phyloP scores from a whole-genome alignment of 2,797 vertebrate species.

The Gadopsis bispinosus region DNA sequence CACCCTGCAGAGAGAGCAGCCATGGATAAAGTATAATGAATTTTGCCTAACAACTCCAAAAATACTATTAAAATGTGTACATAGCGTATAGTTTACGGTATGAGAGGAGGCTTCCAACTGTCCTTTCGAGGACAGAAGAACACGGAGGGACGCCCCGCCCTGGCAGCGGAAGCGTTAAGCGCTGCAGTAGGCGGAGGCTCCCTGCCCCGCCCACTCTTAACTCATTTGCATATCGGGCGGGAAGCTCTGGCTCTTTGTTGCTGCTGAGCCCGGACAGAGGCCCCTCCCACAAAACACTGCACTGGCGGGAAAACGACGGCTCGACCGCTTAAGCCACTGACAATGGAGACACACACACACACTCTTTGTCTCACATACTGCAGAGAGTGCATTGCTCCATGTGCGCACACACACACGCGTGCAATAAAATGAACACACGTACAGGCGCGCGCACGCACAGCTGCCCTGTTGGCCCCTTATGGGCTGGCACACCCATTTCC shows the following conservation, averaged over 20 bases:
- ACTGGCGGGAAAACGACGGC: conserved; percentile 86
- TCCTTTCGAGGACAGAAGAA: background rate
- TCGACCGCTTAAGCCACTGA: conserved; percentile 57
- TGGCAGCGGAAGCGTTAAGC: conserved; percentile 74
- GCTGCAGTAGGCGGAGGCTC: conserved; percentile 62
- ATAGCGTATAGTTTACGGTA: background rate
- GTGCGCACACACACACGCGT: conserved; percentile 1
- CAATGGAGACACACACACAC: conserved; percentile 56
- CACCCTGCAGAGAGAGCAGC: background rate
- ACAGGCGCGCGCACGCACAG: background rate
- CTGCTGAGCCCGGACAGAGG: conserved; percentile 54
- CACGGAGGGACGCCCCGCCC: background rate
- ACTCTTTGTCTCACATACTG: conserved; percentile 57
- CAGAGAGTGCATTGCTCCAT: conserved; percentile 43
- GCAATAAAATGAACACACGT: conserved; percentile 30
- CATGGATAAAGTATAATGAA: background rate
- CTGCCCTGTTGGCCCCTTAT: conserved; percentile 45
- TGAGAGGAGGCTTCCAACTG: background rate
- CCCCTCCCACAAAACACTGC: conserved; percentile 79
- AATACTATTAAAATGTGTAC: background rate
- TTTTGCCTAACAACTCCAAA: background rate
- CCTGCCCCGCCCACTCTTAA: conserved; percentile 30
- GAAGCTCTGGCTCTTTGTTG: conserved; percentile 75
- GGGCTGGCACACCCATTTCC: conserved; percentile 61
- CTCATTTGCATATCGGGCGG: conserved; percentile 77